phyloP scores from a whole-genome alignment of 2,113 vertebrate species.

The Macrotis lagotis region DNA sequence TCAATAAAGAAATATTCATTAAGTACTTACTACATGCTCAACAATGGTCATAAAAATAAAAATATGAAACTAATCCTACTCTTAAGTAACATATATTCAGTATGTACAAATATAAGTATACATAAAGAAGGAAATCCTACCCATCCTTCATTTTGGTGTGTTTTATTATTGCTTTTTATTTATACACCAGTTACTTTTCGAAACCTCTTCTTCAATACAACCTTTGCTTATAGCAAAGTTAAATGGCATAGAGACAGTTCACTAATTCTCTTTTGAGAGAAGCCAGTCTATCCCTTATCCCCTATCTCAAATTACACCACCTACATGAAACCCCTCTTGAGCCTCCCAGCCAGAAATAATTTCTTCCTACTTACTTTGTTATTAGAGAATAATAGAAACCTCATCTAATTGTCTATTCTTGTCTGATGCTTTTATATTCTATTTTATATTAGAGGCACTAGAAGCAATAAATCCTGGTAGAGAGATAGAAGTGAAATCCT shows the following conservation, averaged over 20 bases:
- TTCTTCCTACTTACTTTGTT: neutral
- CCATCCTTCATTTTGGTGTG: too few species aligned
- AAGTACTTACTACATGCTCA: neutral
- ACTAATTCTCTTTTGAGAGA: neutral
- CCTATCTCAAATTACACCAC: neutral
- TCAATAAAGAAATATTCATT: neutral
- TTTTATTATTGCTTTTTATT: neutral
- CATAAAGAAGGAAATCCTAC: neutral
- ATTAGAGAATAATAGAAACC: neutral
- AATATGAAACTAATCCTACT: neutral
- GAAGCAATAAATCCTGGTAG: neutral
- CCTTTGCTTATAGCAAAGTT: neutral
- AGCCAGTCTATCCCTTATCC: neutral
- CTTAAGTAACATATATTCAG: neutral
- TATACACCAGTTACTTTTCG: neutral
- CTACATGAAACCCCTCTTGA: neutral
- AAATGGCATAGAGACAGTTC: neutral
- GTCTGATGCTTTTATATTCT: neutral
- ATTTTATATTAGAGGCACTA: neutral
- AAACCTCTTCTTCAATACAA: neutral
- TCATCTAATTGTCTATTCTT: neutral
- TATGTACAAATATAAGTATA: too few species aligned
- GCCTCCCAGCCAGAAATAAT: neutral
- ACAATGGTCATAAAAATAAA: neutral
- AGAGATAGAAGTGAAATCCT: neutral